A percentile compares a stretch with the other conserved stretches of the same genome.
These are phyloP conservation scores for Psittacara wagleri DNA, from an alignment of 2,113 vertebrate species.

Conservation along the genomic window DNA sequence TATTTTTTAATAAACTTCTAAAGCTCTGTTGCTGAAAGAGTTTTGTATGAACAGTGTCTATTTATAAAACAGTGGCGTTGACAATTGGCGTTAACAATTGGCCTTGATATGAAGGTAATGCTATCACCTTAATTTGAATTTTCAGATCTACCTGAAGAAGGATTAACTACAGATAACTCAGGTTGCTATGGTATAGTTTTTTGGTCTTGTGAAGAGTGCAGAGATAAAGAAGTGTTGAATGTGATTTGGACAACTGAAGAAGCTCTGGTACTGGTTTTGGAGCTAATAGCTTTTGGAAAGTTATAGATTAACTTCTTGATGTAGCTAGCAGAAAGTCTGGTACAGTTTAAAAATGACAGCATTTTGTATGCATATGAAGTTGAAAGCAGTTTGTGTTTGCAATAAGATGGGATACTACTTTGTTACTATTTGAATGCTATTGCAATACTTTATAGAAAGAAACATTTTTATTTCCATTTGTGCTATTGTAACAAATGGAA, in stretches of 20 bases:
- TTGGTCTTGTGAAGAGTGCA: not conserved
- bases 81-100: not conserved
- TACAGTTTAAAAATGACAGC: not conserved
- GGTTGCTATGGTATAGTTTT: not conserved
- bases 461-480: not conserved
- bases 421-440: not conserved
- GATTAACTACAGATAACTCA: not conserved
- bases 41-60: not conserved
- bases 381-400: not conserved
- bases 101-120: not conserved
- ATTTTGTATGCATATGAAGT: not conserved
- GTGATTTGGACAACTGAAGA: not conserved
- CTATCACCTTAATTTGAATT: not conserved
- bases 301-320: not conserved
- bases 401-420: not conserved
- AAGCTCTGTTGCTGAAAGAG: not conserved
- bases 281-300: not conserved
- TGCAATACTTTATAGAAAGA: not conserved
- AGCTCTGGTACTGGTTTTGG: not conserved
- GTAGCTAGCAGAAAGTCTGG: not conserved
- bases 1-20: not conserved
- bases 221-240: not conserved
- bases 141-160: not conserved
- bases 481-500: not conserved
- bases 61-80: not conserved